Base-by-base conservation (phyloP, 2,888 invertebrate genomes). In the Cheilosia vulpina region DNA sequence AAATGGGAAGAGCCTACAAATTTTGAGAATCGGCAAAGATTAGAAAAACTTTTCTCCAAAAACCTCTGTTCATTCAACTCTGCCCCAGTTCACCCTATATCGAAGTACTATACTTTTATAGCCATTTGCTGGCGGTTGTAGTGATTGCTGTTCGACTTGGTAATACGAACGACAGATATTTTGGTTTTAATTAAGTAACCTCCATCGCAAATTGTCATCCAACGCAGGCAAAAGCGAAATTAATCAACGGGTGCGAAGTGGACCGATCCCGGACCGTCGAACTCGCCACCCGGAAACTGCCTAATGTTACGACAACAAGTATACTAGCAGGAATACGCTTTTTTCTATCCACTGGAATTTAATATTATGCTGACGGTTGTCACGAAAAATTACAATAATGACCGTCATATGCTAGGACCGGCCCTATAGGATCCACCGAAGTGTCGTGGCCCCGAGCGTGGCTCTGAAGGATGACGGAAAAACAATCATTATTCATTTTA, bases 251-350 rank as follows among this genome's bases (percentile, higher is more conserved):
- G 9, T 60, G 24, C n/a, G 27, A 7, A n/a, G 11, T 13, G 13
- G 38, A 24, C 17, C 5, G 27, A n/a, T 0, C 45, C 2, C 27
- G 27, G 62, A 62, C 27, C 11, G 11, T 17, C 3, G n/a, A 15
- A 45, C n/a, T 17, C 27, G 45, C 45, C 24, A 45, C 6, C 63
- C 47, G 63, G 21, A 63, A 63, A 63, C 19, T 19, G 34, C 9
- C 47, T 63, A 50, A 63, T 63, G 31, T 15, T 47, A 2, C 19
- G n/a, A 63, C 63, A 63, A 63, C 34, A 41, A 63, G 24, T 62
- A 43, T n/a, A 43, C n/a, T n/a, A 43, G 43, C 60, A 62, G 27
- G 62, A 31, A 45, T 45, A 45, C 45, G 19, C 15, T 21, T 24
- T 43, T 27, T 27, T 31, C 17, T 17, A 11, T 17, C 17, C 38